Evolutionary conservation across 1,140 invertebrate species (phyloP).

Genomic region (Cepaea nemoralis): DNA sequence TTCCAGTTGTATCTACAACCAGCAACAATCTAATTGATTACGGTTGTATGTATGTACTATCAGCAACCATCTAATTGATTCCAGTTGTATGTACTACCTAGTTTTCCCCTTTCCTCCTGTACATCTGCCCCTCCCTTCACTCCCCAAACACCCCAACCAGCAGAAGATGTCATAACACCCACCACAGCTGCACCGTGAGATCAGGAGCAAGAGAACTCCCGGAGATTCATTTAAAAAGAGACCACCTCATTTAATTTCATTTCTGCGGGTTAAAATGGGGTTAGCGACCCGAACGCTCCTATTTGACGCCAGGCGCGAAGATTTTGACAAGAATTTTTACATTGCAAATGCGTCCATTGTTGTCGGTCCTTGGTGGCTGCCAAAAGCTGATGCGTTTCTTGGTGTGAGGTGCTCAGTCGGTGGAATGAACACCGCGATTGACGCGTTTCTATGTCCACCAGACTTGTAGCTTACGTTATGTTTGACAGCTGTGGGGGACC

Average conservation of each 20-base stretch:
- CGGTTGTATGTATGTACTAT: too few relatives aligned
- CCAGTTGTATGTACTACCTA: too few relatives aligned
- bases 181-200: neutral
- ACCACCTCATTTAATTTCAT: slow-evolving; percentile 33
- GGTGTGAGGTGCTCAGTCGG: neutral
- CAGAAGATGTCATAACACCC: neutral
- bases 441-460: neutral
- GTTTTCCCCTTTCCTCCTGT: too few relatives aligned
- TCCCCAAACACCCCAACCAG: neutral
- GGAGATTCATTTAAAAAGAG: neutral
- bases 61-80: too few relatives aligned
- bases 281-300: neutral
- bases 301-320: neutral
- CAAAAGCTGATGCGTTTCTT: neutral
- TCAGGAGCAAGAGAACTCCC: neutral
- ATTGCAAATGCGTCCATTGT: slow-evolving; percentile 37
- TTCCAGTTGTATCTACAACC: too few relatives aligned
- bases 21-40: too few relatives aligned
- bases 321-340: slow-evolving; percentile 38
- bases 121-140: too few relatives aligned
- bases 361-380: neutral
- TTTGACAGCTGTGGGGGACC: slow-evolving; percentile 3
- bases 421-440: neutral
- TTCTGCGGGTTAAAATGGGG: slow-evolving; percentile 26
- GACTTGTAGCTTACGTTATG: neutral